Conservation (phyloP, 1,140 invertebrate genomes). For the Bilobella aurantiaca region DNA sequence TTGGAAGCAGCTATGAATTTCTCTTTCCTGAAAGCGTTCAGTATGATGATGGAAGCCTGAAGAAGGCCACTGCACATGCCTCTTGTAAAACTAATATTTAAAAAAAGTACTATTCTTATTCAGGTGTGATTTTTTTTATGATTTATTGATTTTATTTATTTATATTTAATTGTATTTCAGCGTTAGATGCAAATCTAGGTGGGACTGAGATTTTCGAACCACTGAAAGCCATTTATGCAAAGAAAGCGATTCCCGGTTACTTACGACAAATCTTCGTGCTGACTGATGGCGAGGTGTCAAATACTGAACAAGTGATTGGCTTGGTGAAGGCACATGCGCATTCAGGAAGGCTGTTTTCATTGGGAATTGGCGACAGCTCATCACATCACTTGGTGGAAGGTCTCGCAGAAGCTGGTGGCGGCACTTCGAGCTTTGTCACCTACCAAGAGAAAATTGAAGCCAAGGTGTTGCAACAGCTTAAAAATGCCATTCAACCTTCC, state of each 20-base stretch:
- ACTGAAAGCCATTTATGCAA: slow-evolving; percentile 37
- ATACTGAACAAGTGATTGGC: slow-evolving; percentile 37
- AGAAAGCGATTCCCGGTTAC: slow-evolving; percentile 35
- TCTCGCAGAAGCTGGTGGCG: slow-evolving; percentile 39
- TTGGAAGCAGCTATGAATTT: slow-evolving; percentile 28
- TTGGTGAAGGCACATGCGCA: slow-evolving; percentile 36
- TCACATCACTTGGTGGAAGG: slow-evolving; percentile 40
- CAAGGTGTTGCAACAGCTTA: slow-evolving; percentile 38
- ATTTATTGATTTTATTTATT: not conserved
- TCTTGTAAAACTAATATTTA: too few relatives aligned
- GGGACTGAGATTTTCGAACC: slow-evolving; percentile 41
- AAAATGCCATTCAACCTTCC: slow-evolving; percentile 39
- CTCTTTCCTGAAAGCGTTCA: slow-evolving; percentile 32
- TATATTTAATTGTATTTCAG: slow-evolving; percentile 2
- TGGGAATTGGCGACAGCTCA: slow-evolving; percentile 40
- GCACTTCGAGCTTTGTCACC: slow-evolving; percentile 38
- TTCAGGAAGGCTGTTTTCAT: slow-evolving; percentile 38
- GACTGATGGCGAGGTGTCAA: slow-evolving; percentile 41
- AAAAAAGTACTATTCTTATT: too few relatives aligned
- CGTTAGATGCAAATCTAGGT: slow-evolving; percentile 37
- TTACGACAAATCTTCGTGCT: slow-evolving; percentile 39
- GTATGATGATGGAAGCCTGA: slow-evolving; percentile 31
- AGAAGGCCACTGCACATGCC: slow-evolving; percentile 24
- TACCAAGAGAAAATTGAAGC: slow-evolving; percentile 38
- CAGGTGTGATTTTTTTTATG: not conserved